Conservation (phyloP, 2,113 vertebrate species). For the Pygoscelis antarcticus region DNA sequence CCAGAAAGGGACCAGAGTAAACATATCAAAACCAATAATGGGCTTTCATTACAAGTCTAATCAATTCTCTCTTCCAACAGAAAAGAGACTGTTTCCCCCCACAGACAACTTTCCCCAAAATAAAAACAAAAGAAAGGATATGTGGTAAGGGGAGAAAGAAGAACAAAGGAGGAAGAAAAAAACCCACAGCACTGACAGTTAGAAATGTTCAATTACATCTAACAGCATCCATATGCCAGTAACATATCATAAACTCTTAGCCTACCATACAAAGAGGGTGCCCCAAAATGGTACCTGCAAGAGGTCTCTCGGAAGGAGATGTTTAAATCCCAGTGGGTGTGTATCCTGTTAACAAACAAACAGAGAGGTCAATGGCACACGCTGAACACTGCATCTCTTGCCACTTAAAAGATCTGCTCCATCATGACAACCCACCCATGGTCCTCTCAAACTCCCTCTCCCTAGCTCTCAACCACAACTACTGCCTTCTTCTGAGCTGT, state of each 20-base stretch:
- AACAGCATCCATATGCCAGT: not conserved
- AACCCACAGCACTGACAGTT: not conserved
- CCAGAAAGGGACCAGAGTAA: not conserved
- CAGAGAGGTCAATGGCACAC: conserved; percentile 19
- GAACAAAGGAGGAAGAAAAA: not conserved
- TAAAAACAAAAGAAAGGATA: not conserved
- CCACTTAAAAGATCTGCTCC: not conserved
- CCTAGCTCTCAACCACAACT: not conserved
- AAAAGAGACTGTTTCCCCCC: not conserved
- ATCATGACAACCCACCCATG: not conserved
- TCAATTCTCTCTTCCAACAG: not conserved
- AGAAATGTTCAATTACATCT: not conserved
- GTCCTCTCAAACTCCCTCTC: not conserved
- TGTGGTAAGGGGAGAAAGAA: not conserved
- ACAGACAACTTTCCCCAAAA: not conserved
- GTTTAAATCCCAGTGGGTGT: conserved; percentile 84
- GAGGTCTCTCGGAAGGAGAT: conserved; percentile 84
- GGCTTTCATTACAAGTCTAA: not conserved
- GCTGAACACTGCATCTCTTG: not conserved
- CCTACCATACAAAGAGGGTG: conserved; percentile 22
- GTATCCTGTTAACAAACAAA: conserved; percentile 72
- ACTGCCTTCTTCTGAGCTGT: not conserved
- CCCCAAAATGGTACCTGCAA: conserved; percentile 75
- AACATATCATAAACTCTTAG: not conserved
- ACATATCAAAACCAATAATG: not conserved